phyloP scores from a whole-genome alignment of 2,113 vertebrate genomes.

The Nannospalax galili region DNA sequence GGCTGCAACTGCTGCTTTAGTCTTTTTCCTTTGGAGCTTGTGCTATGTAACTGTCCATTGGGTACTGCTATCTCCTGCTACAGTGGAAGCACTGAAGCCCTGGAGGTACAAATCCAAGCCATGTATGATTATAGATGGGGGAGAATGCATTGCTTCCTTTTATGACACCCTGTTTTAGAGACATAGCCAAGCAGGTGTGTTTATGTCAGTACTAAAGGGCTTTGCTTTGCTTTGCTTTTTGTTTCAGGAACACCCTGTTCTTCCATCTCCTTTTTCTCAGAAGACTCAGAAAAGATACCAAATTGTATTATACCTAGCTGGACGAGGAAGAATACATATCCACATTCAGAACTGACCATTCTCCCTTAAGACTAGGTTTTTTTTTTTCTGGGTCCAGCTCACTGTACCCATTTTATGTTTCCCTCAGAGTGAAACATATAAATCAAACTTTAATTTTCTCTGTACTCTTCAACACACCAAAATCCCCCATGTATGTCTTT shows the following conservation, averaged over 20 bases:
- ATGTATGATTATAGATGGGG: neutral
- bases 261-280: conserved; percentile 39
- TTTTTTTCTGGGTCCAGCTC: neutral
- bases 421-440: conserved; percentile 32
- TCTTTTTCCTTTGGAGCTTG: neutral
- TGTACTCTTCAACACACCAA: conserved; percentile 26
- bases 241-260: neutral
- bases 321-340: neutral
- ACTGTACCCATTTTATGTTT: neutral
- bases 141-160: neutral
- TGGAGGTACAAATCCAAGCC: neutral
- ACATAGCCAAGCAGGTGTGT: neutral
- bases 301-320: neutral
- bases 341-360: conserved; percentile 41
- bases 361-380: neutral
- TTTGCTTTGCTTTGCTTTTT: neutral
- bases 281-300: conserved; percentile 32
- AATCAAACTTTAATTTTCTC: conserved; percentile 13
- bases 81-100: neutral
- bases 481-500: neutral
- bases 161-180: conserved; percentile 34
- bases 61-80: conserved; percentile 15
- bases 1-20: neutral
- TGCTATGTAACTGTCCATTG: conserved; percentile 16
- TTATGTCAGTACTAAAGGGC: conserved; percentile 31